Evolutionary conservation across 2,113 vertebrate genomes (phyloP), one percentile per base, ranked within the genome.

Genomic region (Argyrosomus japonicus): DNA sequence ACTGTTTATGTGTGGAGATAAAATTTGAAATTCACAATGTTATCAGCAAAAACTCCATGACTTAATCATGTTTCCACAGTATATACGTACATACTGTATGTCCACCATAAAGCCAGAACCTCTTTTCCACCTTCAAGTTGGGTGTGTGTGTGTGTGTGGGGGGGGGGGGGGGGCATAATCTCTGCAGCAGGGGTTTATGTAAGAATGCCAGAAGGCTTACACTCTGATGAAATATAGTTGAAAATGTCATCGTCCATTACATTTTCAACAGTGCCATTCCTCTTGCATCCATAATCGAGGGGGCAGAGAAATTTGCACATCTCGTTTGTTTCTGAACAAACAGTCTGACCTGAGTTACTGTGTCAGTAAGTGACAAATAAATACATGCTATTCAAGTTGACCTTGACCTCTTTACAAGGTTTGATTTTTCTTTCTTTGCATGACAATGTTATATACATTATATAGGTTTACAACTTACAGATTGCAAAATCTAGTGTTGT

Each of bases 211-310:
- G 12, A 43, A 43, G 21, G 57, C 11, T 25, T 3, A 36, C 18
- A 13, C 14, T 60, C 17, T 57, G 27, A 75, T 73, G 45, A 60
- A 54, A 81, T 36, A 43, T 48, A 36, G 53, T 15, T 64, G 61
- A 53, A 78, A 78, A 78, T 83, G 56, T 77, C 54, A 54, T 47
- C 2, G 12, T 53, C 12, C 7, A 75, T 82, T 75, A 36, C 43
- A 62, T 82, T 74, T 64, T 61, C 6, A 40, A 13, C 21, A n/a
- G 21, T 43, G 5, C 48, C 13, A 40, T 51, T 75, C 6, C 23
- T 67, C 23, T 45, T 32, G 50, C 58, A 65, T 71, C 4, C n/a
- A n/a, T 36, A 57, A 57, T 29, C 1, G 11, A 51, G 29, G 23
- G 5, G 10, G 15, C 11, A 65, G 27, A 45, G 47, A 29, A 18